Percentiles rank a stretch among this genome's conserved stretches.
Evolutionary conservation across 2,888 invertebrate genomes (phyloP).

Genomic region (Torymus aiolomorphi): DNA sequence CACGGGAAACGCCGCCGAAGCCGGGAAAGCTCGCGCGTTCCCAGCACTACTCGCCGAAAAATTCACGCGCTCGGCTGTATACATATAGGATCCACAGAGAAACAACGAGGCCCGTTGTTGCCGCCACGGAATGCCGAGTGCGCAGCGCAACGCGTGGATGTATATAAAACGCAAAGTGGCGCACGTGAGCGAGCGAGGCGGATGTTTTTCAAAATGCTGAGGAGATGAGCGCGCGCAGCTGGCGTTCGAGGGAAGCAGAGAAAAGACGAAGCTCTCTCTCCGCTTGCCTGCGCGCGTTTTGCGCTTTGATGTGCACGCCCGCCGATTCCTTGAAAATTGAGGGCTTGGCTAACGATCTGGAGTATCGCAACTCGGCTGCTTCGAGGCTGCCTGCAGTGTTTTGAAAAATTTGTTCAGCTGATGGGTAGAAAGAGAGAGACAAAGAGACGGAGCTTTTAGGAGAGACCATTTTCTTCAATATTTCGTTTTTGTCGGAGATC

Average conservation of each 20-base stretch:
- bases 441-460: too few species aligned
- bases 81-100: not conserved
- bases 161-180: conserved; percentile 20
- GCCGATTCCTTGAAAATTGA: too few species aligned
- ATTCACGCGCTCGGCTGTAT: conserved; percentile 9
- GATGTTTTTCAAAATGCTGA: not conserved
- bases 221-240: not conserved
- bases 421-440: too few species aligned
- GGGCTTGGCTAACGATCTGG: too few species aligned
- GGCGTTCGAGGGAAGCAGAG: too few species aligned
- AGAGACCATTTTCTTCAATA: too few species aligned
- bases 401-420: too few species aligned
- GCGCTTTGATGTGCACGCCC: too few species aligned
- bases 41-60: conserved; percentile 43
- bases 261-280: too few species aligned
- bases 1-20: conserved; percentile 15
- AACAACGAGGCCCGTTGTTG: conserved; percentile 34
- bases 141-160: not conserved
- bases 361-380: too few species aligned
- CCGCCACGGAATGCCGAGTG: conserved; percentile 20
- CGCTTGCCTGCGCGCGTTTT: not conserved
- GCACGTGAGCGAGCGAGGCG: conserved; percentile 5
- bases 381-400: too few species aligned
- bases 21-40: conserved; percentile 35
- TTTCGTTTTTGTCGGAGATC: too few species aligned